Base-by-base conservation (phyloP, 1,140 invertebrate genomes). In the Chrysoperla carnea region DNA sequence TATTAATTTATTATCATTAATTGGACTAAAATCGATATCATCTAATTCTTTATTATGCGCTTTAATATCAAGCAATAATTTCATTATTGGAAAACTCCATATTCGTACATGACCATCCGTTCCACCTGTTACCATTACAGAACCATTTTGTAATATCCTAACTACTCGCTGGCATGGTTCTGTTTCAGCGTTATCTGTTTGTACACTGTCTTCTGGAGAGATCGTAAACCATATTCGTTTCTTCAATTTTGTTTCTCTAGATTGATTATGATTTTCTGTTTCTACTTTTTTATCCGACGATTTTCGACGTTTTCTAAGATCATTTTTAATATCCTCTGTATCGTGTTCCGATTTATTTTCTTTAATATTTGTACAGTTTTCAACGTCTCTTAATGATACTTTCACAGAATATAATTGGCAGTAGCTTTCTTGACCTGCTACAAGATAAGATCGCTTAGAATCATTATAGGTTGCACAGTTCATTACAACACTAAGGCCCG, bases 401-500 rank as follows among this genome's bases (percentile, higher is more conserved):
- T 80, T 81, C 0, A 94, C 76, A 57, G 75, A 76, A 56, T 92
- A 93, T 46, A 92, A 64, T 52, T 90, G 84, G 62, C 88, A 93
- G 53, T 88, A 81, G 41, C 81, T 88, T 67, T 94, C 88, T 64
- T 91, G 83, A 2, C 89, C 90, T 33, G 84, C 85, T 14, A 82
- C 84, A n/a, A 94, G 59, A 58, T 80, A 82, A 7, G 77, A 78
- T 50, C 75, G 69, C 50, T 79, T 75, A 0, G 68, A 73, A 62
- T 78, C 69, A 52, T 70, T 78, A 15, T 68, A 67, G 8, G 76
- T 69, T 7, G 80, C 72, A 59, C 83, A 85, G 53, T 92, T 93
- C 90, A 94, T 94, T 0, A 93, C 84, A 36, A 91, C 87, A 57
- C 78, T 83, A 2, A 75, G 70, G 4, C 86, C 88, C 9, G 89